These are phyloP conservation scores for Oenanthe melanoleuca DNA, from an alignment of 2,113 vertebrate genomes.

Conservation along the genomic window DNA sequence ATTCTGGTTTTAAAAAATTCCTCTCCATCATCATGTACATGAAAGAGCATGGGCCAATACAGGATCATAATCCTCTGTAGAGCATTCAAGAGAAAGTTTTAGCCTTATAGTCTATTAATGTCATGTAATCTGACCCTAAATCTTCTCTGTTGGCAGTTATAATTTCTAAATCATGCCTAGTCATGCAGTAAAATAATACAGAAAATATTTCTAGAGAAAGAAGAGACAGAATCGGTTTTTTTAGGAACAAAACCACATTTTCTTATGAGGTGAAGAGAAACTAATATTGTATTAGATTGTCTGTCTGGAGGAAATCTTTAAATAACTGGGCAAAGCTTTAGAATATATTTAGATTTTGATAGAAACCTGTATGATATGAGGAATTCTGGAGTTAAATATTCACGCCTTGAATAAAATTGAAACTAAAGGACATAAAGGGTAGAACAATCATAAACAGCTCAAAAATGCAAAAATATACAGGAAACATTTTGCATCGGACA, in stretches of 20 bases:
- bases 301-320: neutral
- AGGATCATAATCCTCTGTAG: neutral
- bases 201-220: neutral
- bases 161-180: neutral
- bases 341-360: neutral
- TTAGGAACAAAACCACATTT: neutral
- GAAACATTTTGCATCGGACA: rapidly evolving
- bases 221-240: neutral
- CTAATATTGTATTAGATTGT: neutral
- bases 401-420: neutral
- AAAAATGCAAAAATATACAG: neutral
- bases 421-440: neutral
- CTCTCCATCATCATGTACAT: neutral
- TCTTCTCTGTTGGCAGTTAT: neutral
- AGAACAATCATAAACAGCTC: neutral
- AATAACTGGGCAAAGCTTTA: neutral
- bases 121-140: neutral
- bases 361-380: neutral
- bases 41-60: neutral
- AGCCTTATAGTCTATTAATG: neutral
- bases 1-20: neutral
- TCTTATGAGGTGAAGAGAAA: neutral
- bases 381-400: neutral
- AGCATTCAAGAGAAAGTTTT: neutral
- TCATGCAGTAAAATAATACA: neutral